Conservation (phyloP, 2,888 invertebrate genomes). For the Mechanitis messenoides region DNA sequence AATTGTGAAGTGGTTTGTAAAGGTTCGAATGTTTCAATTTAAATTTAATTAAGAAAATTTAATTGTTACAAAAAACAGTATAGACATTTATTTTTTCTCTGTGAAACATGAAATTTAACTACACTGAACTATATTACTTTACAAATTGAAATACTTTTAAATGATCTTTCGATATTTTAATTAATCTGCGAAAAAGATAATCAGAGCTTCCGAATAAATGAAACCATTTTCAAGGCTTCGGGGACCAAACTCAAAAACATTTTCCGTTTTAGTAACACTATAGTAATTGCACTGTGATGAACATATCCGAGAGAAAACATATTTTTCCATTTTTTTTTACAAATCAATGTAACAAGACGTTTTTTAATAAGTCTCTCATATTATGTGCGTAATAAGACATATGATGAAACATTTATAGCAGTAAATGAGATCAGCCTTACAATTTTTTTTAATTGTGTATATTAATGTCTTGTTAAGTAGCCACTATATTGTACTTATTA, state of each 20-base stretch:
- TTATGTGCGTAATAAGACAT: slow-evolving; percentile 8
- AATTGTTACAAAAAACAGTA: too few species aligned
- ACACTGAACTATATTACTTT: too few species aligned
- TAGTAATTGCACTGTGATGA: slow-evolving; percentile 53
- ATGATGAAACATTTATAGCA: slow-evolving; percentile 47
- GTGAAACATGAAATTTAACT: too few species aligned
- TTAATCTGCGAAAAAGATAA: slow-evolving; percentile 49
- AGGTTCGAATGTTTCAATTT: too few species aligned
- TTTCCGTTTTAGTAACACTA: slow-evolving; percentile 59
- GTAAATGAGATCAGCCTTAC: slow-evolving; percentile 48
- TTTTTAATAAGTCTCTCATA: slow-evolving; percentile 20
- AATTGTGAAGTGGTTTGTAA: too few species aligned
- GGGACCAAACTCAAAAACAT: slow-evolving; percentile 50
- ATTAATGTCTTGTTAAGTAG: too few species aligned
- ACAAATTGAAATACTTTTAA: slow-evolving; percentile 15
- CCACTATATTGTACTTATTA: too few species aligned
- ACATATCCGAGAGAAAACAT: slow-evolving; percentile 55
- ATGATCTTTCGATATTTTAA: slow-evolving; percentile 40
- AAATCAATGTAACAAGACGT: slow-evolving; percentile 5
- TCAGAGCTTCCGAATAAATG: slow-evolving; percentile 45
- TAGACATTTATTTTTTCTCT: too few species aligned
- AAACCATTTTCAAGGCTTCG: slow-evolving; percentile 41
- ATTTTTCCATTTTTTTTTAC: slow-evolving; percentile 17
- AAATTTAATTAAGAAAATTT: too few species aligned
- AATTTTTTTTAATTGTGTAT: slow-evolving; percentile 22